A percentile compares a stretch with the other conserved stretches of the same genome.
Evolutionary conservation across 2,888 invertebrate species (phyloP).

Genomic region (Zaprionus obscuricornis): DNA sequence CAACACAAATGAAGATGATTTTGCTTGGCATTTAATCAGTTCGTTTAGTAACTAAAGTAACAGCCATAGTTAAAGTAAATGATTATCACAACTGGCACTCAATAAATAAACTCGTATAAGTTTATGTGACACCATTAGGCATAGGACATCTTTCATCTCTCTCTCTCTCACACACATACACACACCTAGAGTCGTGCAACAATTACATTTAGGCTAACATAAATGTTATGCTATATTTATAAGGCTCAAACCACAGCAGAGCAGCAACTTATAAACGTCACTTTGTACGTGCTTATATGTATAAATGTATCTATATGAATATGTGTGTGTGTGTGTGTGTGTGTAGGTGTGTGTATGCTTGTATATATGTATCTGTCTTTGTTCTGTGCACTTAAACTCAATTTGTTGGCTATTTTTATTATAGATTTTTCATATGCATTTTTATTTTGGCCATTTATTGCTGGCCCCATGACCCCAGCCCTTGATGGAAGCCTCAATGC

Average conservation of each 20-base stretch:
- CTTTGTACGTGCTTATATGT: no score
- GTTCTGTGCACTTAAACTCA: conserved; percentile 65
- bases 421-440: conserved; percentile 68
- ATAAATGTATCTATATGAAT: no score
- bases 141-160: conserved; percentile 14
- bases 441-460: conserved; percentile 67
- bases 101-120: conserved; percentile 26
- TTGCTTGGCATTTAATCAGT: no score
- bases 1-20: no score
- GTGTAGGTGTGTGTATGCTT: not conserved
- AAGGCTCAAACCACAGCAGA: conserved; percentile 39
- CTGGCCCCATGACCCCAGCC: conserved; percentile 18
- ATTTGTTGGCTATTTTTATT: conserved; percentile 70
- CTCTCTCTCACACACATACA: not conserved
- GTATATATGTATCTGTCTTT: conserved; percentile 6
- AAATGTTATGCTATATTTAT: conserved; percentile 44
- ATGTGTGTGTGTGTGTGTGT: conserved; percentile 2
- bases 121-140: conserved; percentile 33
- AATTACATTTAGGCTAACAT: conserved; percentile 49
- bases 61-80: conserved; percentile 17
- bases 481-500: not conserved
- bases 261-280: no score
- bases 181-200: conserved; percentile 16
- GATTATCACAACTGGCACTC: conserved; percentile 42
- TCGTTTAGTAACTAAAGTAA: no score